Evolutionary conservation across 2,113 vertebrate genomes (phyloP), one percentile per base, ranked within the genome.

Genomic region (Antigone vipio): DNA sequence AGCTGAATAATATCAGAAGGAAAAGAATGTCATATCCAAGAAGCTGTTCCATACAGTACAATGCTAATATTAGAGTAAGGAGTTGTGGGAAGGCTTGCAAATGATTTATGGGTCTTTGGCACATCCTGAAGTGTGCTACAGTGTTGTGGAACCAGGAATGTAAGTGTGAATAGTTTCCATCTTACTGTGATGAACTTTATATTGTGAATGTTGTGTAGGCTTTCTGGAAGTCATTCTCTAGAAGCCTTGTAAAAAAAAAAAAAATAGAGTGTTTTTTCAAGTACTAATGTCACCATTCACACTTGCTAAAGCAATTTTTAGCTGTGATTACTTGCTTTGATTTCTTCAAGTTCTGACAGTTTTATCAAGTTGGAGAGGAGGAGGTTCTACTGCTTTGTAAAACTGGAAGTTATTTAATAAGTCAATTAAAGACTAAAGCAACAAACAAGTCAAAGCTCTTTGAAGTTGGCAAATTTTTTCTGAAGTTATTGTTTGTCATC

Each of bases 11-110:
- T 5, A 5, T 7, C 5, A 44, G 50, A 16, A 68, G 18, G 26
- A 55, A 32, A 20, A 21, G 3, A 53, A 4, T 5, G 6, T 20
- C 5, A 9, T 8, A 8, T 8, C 45, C 4, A 13, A 34, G 8
- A 22, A 38, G 8, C 22, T 19, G 11, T 8, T 81, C 24, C 0
- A 3, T 32, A 1, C 8, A 40, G 3, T 1, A 21, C 2, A 14
- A 5, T 49, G 14, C 29, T 67, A 9, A 59, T 67, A 11, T 42
- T 66, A 56, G 26, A 59, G 26, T 12, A 64, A 30, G 47, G 35
- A 26, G 29, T 5, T 45, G 26, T 45, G 21, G 38, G 68, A 52
- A 69, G 55, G 4, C 12, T 32, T 84, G 26, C 24, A 5, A 4
- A 3, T 13, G 40, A 34, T 19, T 47, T 11, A 2, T 22, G 49